Evolutionary conservation across 2,888 invertebrate species (phyloP).

Genomic region (Patella ulyssiponensis): DNA sequence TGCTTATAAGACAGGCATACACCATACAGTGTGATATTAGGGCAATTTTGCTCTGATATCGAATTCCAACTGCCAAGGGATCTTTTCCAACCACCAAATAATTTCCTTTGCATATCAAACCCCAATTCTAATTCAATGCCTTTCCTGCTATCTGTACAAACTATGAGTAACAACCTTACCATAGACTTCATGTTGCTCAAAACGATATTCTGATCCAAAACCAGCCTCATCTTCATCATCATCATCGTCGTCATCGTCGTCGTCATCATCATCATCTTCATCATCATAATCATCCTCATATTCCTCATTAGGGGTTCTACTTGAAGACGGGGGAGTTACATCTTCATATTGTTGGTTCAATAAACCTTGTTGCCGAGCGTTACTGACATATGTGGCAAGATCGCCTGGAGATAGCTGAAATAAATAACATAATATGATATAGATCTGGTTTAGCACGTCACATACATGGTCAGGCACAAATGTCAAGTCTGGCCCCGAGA

Average conservation of each 20-base stretch:
- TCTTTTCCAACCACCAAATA: too few relatives aligned
- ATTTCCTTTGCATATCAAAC: too few relatives aligned
- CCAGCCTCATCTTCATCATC: conserved; percentile 40
- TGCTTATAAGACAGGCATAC: too few relatives aligned
- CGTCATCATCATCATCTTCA: conserved; percentile 45
- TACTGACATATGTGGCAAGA: background rate
- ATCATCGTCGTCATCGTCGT: conserved; percentile 46
- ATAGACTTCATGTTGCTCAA: background rate
- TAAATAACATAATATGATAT: background rate
- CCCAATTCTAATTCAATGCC: too few relatives aligned
- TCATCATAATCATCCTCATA: conserved; percentile 38
- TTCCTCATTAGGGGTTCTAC: conserved; percentile 28
- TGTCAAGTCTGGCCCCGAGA: too few relatives aligned
- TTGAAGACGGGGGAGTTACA: conserved; percentile 37
- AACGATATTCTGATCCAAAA: conserved; percentile 41
- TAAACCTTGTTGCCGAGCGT: background rate
- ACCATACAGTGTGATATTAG: too few relatives aligned
- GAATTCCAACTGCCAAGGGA: too few relatives aligned
- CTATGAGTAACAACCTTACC: too few relatives aligned
- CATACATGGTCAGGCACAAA: too few relatives aligned
- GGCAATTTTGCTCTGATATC: too few relatives aligned
- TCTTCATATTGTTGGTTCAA: conserved; percentile 27
- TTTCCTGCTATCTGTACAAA: too few relatives aligned
- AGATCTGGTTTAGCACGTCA: too few relatives aligned
- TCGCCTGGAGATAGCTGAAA: background rate